Percentiles rank a stretch among this genome's conserved stretches.
Conservation (phyloP, 1,140 invertebrate species). For the Trichomalopsis sarcophagae region DNA sequence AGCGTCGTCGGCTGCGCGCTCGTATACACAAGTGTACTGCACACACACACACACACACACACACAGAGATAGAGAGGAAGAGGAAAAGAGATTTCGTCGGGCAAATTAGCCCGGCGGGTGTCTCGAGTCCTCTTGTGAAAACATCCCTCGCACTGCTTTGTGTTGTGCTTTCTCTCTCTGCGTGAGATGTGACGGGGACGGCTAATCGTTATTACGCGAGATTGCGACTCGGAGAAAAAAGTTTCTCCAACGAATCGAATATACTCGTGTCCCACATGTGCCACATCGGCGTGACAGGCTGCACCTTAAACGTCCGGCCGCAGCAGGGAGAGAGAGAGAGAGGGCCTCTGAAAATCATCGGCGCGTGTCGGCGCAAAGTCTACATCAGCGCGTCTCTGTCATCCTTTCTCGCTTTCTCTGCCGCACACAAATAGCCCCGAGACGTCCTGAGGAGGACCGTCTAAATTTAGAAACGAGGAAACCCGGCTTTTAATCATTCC, state of each 20-base stretch:
- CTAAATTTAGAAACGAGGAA: conserved; percentile 72
- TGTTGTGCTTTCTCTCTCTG: neutral
- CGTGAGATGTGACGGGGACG: neutral
- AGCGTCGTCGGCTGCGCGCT: neutral
- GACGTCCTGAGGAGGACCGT: conserved; percentile 53
- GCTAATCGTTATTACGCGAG: neutral
- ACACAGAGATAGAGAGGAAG: neutral
- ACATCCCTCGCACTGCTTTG: neutral
- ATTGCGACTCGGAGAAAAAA: neutral
- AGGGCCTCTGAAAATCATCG: conserved; percentile 40
- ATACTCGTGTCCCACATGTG: neutral
- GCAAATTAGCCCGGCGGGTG: conserved; percentile 3
- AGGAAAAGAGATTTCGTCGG: conserved; percentile 19
- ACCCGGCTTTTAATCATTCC: neutral
- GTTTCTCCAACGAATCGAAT: neutral
- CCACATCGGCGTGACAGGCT: neutral
- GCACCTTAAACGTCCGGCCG: neutral
- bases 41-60: neutral
- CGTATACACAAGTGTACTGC: neutral
- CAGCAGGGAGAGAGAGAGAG: neutral
- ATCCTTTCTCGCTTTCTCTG: conserved; percentile 14
- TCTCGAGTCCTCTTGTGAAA: conserved; percentile 14
- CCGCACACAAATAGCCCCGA: conserved; percentile 49
- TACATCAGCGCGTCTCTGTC: conserved; percentile 49
- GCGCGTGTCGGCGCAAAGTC: conserved; percentile 40